Evolutionary conservation across 2,888 invertebrate species (phyloP), one percentile per base, ranked within the genome.

Genomic region (Automeris io): DNA sequence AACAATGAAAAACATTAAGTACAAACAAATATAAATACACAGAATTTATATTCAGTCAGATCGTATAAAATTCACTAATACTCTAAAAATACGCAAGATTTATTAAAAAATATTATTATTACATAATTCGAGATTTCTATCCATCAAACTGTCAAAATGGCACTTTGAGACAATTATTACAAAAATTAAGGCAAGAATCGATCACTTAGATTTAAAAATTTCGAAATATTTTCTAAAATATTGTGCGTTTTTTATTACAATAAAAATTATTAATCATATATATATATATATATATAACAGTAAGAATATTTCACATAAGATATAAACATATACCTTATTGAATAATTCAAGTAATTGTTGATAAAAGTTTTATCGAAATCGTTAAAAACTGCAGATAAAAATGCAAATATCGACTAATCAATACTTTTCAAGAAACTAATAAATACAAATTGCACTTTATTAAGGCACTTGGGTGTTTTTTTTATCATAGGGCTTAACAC

Each of bases 21-120:
- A 82, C 80, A 75, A 79, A 73, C 67, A 70, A 56, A 70, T 62
- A 72, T 5, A 13, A 71, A 72, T 73, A 70, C 51, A 68, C 52
- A 61, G 59, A 64, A 57, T 64, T 55, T 54, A 61, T 66, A 60
- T 67, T 80, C 79, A 81, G 81, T 80, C 80, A 64, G 60, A 70
- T 61, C 57, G 48, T 67, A 57, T 57, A 57, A 61, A 37, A 34
- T 51, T 47, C 57, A 54, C 40, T 53, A 45, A 45, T 47, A 57
- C 57, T 54, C 55, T 57, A 51, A 45, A 43, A 31, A 36, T 23
- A 24, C 11, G 26, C 32, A 32, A 32, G 37, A 31, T 29, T 32
- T 22, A 46, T 54, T 50, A 49, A 42, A 42, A 48, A 45, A 46
- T 21, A 16, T 6, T 18, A 23, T 32, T 23, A 37, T 31, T 31